Base-by-base conservation (phyloP, 1,140 invertebrate species). In the Meloidogyne hapla region DNA sequence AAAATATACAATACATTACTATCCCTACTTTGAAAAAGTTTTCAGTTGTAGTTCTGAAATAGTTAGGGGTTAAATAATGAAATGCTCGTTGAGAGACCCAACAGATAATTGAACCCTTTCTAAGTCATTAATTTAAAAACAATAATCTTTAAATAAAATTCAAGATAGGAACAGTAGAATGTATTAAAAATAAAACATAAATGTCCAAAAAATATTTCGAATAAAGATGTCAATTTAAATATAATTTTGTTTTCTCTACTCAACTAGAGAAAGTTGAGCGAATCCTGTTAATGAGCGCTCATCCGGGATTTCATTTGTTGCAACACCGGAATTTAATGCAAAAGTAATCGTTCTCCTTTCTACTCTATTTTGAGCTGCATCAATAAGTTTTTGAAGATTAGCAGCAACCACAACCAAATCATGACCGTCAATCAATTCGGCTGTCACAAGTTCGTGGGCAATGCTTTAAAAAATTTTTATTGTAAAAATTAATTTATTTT, bases 281-380 rank as follows among this genome's bases (percentile, higher is more conserved):
- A 93, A 98, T 83, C 95, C 96, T 85, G 96, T 92, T 75, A 98
- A 90, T 12, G 94, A 92, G 82, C 94, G 94, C 87, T 98, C 95
- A 89, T 97, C 95, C 21, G 93, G 91, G 26, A 92, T 91, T 90
- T 96, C 94, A 84, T 92, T 92, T 25, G 91, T 90, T 77, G 91
- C 92, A 80, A 91, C 91, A 66, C 92, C 92, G 45, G 93, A 93
- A 88, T 92, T 94, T 90, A 73, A 61, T 18, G 71, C 92, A 91
- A 98, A 98, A 78, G 94, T 95, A 48, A 97, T 91, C 76, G 91
- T 91, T 70, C 85, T 87, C 87, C 91, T 91, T 56, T 88, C 87
- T 13, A 84, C 64, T 9, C 75, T 75, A 26, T 63, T 69, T 25
- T 85, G 73, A 38, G 88, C 86, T 73, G 88, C 86, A 74, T 94